Evolutionary conservation across 2,797 vertebrate genomes (phyloP).

Genomic region (Dermochelys coriacea): DNA sequence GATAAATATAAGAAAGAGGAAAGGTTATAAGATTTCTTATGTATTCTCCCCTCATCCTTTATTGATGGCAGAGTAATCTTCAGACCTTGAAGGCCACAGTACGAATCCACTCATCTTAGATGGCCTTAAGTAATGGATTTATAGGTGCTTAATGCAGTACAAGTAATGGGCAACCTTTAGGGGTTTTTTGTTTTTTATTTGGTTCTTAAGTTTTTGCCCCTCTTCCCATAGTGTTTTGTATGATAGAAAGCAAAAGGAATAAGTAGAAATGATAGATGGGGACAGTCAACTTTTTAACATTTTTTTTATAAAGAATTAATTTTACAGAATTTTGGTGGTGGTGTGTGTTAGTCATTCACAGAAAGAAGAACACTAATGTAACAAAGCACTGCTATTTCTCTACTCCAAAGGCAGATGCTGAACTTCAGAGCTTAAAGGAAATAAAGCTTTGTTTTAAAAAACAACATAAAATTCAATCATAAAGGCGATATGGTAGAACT

Average conservation of each 20-base stretch:
- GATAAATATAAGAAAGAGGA: constrained; percentile 66
- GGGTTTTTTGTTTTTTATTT: constrained; percentile 55
- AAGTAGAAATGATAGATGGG: background rate
- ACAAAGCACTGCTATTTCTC: background rate
- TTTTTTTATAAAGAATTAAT: background rate
- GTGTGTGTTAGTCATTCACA: background rate
- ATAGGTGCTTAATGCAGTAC: constrained; percentile 84
- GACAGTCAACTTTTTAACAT: background rate
- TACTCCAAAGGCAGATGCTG: background rate
- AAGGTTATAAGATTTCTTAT: constrained; percentile 75
- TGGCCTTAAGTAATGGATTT: constrained; percentile 89
- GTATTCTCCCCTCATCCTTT: constrained; percentile 83
- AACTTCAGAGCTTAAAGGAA: background rate
- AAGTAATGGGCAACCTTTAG: constrained; percentile 82
- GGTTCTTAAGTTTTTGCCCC: background rate
- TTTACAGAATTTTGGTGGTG: background rate
- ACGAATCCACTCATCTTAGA: constrained; percentile 85
- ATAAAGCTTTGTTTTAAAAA: background rate
- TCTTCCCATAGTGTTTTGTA: background rate
- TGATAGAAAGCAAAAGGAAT: background rate
- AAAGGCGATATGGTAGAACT: fast-evolving
- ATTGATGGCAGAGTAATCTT: constrained; percentile 87
- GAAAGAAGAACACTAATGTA: background rate
- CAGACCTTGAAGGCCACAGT: constrained; percentile 77
- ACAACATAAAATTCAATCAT: fast-evolving